Conservation (phyloP, 2,888 invertebrate species). For the Morpho achilles region DNA sequence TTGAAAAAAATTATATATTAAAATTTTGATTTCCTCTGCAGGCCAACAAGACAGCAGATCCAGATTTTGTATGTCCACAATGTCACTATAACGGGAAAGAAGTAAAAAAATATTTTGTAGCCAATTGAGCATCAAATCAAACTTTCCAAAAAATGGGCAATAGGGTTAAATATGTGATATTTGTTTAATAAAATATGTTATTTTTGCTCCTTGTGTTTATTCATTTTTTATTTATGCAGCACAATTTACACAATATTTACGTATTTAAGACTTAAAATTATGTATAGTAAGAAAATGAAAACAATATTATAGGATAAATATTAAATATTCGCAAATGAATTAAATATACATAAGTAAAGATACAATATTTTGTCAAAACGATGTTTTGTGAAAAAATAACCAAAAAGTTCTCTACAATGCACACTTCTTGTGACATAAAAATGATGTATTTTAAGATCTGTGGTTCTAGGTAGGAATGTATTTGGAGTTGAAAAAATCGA, state of each 20-base stretch:
- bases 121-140: conserved; percentile 10
- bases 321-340: too few relatives aligned
- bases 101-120: conserved; percentile 45
- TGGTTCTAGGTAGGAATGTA: too few relatives aligned
- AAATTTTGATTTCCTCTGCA: conserved; percentile 53
- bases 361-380: too few relatives aligned
- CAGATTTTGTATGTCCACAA: conserved; percentile 82
- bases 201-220: conserved; percentile 18
- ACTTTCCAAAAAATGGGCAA: neutral
- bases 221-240: conserved; percentile 10
- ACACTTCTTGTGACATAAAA: too few relatives aligned
- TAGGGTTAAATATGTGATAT: conserved; percentile 22
- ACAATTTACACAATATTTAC: conserved; percentile 10
- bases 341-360: too few relatives aligned
- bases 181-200: conserved; percentile 14
- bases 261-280: conserved; percentile 8
- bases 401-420: too few relatives aligned
- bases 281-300: too few relatives aligned
- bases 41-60: conserved; percentile 83
- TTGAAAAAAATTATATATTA: too few relatives aligned
- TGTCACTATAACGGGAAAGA: conserved; percentile 78
- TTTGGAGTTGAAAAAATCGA: too few relatives aligned
- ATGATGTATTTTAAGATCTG: too few relatives aligned
- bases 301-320: too few relatives aligned
- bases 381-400: too few relatives aligned